These are phyloP conservation scores for Dermochelys coriacea DNA, from an alignment of 2,797 vertebrate species.

Conservation along the genomic window DNA sequence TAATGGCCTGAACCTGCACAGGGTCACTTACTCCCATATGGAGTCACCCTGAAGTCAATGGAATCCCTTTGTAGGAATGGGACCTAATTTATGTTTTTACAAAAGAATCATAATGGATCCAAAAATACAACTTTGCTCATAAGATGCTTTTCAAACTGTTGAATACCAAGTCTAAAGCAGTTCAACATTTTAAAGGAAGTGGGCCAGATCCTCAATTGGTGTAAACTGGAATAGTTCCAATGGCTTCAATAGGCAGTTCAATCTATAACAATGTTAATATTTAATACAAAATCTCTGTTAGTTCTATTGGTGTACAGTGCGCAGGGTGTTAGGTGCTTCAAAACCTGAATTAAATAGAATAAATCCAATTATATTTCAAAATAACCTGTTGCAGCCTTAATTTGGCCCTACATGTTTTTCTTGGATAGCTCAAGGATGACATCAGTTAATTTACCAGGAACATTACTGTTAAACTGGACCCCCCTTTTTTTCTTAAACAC, in stretches of 20 bases:
- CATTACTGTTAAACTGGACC: fast-evolving
- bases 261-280: neutral
- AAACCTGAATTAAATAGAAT: fast-evolving
- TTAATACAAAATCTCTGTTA: neutral
- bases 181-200: neutral
- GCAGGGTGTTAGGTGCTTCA: neutral
- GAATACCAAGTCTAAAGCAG: neutral
- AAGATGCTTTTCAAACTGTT: neutral
- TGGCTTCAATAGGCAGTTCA: neutral
- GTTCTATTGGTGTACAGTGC: neutral
- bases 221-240: neutral
- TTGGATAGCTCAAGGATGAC: neutral
- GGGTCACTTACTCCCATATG: neutral
- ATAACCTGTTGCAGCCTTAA: neutral
- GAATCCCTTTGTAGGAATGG: neutral
- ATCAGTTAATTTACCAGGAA: fast-evolving
- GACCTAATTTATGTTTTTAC: neutral
- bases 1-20: neutral
- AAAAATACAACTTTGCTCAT: neutral
- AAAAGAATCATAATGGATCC: neutral
- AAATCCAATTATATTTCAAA: neutral
- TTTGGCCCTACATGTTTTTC: neutral
- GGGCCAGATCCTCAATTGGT: neutral
- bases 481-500: neutral
- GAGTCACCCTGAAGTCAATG: neutral